Evolutionary conservation across 2,888 invertebrate genomes (phyloP), one percentile per base, ranked within the genome.

Genomic region (Cyclophora albipunctata): DNA sequence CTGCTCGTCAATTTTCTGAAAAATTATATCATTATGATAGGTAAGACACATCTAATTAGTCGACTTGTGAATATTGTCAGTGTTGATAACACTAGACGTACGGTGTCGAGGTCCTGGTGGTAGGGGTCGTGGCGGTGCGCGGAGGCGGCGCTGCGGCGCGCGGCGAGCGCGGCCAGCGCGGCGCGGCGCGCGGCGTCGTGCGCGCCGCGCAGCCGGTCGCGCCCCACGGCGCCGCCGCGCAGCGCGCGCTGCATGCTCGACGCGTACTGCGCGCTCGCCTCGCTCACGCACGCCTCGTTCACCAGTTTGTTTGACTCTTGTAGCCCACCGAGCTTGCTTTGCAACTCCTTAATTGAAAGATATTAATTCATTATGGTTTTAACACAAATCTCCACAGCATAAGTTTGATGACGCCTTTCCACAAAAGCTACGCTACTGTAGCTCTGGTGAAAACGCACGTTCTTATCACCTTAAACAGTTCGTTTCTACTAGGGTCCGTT

Each of bases 191-290:
- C 62, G 3, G 44, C 41, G 34, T 40, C 46, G 34, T 62, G 62
- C 42, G 49, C 54, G 5, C 34, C 37, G 5, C 33, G 46, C 45
- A 56, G 49, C 37, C 50, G 46, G 43, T 50, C 49, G n/a, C 42
- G 53, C 35, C 53, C 46, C 34, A 62, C 44, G 34, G 57, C 86
- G 57, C 89, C 90, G 7, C 64, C 71, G 33, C 84, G 83, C 35
- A 81, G 73, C 48, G 77, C 75, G 49, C 60, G 53, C 42, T 47
- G 54, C 50, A 58, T 53, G 46, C 34, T 34, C 47, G 20, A 20
- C 20, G 50, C 48, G 7, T 34, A 7, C 52, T 64, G 63, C 7
- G 35, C 6, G 56, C 56, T 40, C 55, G 62, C 61, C 7, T 50
- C 47, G 37, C 33, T 48, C 45, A 53, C 48, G n/a, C 55, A 54